Evolutionary conservation across 2,888 invertebrate species (phyloP).

Genomic region (Morinoia aosen): DNA sequence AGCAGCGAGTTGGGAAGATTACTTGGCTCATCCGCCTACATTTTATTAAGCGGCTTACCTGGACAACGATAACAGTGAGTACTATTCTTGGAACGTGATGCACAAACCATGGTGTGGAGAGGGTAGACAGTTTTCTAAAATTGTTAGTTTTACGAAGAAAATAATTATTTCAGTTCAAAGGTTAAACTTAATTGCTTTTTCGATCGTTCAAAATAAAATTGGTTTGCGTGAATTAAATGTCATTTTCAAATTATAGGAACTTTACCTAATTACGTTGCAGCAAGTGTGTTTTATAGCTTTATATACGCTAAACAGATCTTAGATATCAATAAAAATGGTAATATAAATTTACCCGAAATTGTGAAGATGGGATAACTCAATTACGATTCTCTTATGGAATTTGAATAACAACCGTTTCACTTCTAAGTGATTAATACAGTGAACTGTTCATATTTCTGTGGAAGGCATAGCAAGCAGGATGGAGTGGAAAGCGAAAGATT

Average conservation of each 20-base stretch:
- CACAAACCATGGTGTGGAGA: not conserved
- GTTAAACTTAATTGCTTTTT: too few relatives aligned
- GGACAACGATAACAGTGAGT: not conserved
- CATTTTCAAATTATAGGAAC: too few relatives aligned
- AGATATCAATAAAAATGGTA: not conserved
- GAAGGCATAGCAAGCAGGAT: not conserved
- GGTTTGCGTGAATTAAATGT: too few relatives aligned
- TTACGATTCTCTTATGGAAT: too few relatives aligned
- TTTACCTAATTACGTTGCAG: not conserved
- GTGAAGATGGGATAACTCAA: not conserved
- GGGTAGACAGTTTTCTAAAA: not conserved
- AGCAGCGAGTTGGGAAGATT: conserved; percentile 15
- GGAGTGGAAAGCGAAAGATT: not conserved
- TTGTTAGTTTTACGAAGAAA: not conserved
- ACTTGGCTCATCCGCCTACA: conserved; percentile 22
- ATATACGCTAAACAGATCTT: not conserved
- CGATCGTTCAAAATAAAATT: too few relatives aligned
- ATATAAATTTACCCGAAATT: not conserved
- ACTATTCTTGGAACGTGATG: not conserved
- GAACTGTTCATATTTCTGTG: not conserved
- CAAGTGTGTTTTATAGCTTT: not conserved
- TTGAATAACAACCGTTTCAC: too few relatives aligned
- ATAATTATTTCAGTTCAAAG: not conserved
- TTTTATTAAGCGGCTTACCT: conserved; percentile 14
- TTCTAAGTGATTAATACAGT: not conserved